Evolutionary conservation across 2,797 vertebrate species (phyloP), one percentile per base, ranked within the genome.

Genomic region (Dipus sagitta): DNA sequence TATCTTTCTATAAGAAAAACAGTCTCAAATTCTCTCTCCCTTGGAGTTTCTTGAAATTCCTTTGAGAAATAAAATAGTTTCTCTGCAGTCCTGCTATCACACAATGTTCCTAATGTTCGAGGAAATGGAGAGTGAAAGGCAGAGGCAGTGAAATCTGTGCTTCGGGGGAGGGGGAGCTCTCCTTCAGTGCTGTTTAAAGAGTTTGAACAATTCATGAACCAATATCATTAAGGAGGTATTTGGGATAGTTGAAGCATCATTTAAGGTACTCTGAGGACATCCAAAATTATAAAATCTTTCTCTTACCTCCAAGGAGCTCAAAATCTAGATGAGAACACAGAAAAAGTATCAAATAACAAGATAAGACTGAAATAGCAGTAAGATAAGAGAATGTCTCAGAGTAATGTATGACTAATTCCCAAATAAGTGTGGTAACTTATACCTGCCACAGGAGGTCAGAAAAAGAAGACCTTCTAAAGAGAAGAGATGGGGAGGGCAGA

Each of bases 21-120:
- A 86, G 54, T 52, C 47, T 78, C 20, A 42, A 67, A 68, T 81
- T 42, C 7, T 78, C 7, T 62, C 38, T 62, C 71, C 58, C 85
- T 42, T 54, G 32, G 78, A 91, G 30, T 74, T 92, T 93, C 70
- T 65, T 86, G 20, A 67, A 64, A 94, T 62, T 93, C 89, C 74
- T 90, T 47, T 91, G 72, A 96, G 89, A 94, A 92, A 85, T 52
- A 62, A 91, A 96, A 92, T 32, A 79, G 12, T 76, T 93, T 83
- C 65, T 91, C 62, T 71, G 64, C 93, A 94, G 93, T 80, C 62
- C 77, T 85, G 42, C 88, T 68, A 64, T 81, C 78, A 81, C 8
- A 75, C 81, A 80, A 42, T 24, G 47, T 77, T 70, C 68, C 67
- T 70, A 95, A 65, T 81, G 64, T 47, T 79, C 28, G 26, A 96